Evolutionary conservation across 2,888 invertebrate genomes (phyloP), one percentile per base, ranked within the genome.

Genomic region (Pimpla rufipes): DNA sequence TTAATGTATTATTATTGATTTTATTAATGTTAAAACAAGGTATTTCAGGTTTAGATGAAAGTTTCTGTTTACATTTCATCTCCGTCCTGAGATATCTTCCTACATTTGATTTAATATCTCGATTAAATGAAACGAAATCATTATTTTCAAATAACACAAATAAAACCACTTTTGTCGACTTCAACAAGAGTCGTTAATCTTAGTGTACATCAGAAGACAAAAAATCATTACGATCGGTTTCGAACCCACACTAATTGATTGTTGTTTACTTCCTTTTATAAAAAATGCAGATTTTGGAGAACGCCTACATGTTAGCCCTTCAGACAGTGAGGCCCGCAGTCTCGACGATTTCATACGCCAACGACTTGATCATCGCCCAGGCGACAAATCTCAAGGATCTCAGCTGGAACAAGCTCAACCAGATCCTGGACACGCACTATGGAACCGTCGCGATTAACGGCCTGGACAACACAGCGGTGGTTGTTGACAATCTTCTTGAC

Each of bases 401-500:
- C 1, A 96, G 96, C 74, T 96, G 96, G 96, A 95, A 95, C 77
- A 96, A 96, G 88, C 96, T 96, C 16, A 96, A 96, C 91, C 95
- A 96, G 67, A 94, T 97, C 71, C 94, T 97, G 66, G 95, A 95
- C 40, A 96, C 96, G 4, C 95, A 95, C 66, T 96, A 96, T 89
- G 97, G 96, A 2, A 95, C 95, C 90, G 95, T 95, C 89, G 96
- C 96, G 0, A 94, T 96, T 21, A 94, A 94, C 87, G 95, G 96
- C 74, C 94, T 97, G 21, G 96, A 97, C 90, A 94, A 94, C 2
- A 96, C 96, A 62, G 95, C 96, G 18, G 94, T 94, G 1, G 93
- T 96, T 81, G 96, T 97, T 21, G 96, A 97, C 94, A 95, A 95
- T 81, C 94, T 96, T 85, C 93, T 97, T 10, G 97, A 97, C 93